Conservation (phyloP, 2,797 vertebrate species). For the Anas bernieri region DNA sequence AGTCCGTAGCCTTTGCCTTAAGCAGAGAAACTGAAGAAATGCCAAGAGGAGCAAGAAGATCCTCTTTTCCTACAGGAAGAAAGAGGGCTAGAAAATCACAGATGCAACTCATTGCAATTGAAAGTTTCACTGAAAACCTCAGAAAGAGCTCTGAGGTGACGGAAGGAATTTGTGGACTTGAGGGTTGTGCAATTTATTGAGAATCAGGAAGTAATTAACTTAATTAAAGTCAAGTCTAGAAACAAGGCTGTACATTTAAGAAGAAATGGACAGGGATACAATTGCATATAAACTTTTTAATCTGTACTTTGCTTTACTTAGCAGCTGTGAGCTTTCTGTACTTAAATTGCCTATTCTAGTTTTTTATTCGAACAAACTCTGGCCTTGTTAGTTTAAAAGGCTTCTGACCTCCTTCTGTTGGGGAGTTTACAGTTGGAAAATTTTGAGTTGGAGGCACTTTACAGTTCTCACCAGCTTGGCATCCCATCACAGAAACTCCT, state of each 20-base stretch:
- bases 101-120: not conserved
- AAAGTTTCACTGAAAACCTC: not conserved
- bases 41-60: not conserved
- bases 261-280: not conserved
- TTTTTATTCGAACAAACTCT: not conserved
- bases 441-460: not conserved
- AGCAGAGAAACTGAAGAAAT: not conserved
- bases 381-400: not conserved
- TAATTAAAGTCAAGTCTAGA: not conserved
- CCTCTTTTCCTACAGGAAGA: not conserved
- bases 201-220: not conserved
- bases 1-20: not conserved
- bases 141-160: not conserved
- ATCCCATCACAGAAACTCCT: not conserved
- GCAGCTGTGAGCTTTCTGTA: not conserved
- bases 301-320: not conserved
- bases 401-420: not conserved
- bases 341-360: not conserved
- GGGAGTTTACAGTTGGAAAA: not conserved
- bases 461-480: not conserved
- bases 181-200: not conserved
- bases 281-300: not conserved
- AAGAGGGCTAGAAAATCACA: not conserved
- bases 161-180: not conserved
- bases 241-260: not conserved